Conservation (phyloP, 37 sponge, comb jelly and placozoan species). For the Diacarnus erythraeanus region DNA sequence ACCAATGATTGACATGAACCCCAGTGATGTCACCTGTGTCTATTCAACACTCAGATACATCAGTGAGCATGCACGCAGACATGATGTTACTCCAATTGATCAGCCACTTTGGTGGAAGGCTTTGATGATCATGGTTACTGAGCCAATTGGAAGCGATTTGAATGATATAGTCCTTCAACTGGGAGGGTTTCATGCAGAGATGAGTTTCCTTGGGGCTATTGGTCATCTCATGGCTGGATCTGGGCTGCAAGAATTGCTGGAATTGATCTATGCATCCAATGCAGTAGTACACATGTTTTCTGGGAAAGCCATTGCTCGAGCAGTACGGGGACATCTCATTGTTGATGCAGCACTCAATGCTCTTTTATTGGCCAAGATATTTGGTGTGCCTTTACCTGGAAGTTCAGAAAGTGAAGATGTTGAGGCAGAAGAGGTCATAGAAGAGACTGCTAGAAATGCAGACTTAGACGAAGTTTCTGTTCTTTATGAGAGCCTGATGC, state of each 20-base stretch:
- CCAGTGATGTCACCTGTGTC: slow-evolving; percentile 35
- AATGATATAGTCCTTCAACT: slow-evolving; percentile 5
- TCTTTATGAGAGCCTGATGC: no score
- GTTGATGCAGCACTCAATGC: no score
- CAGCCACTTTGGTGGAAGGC: slow-evolving; percentile 59
- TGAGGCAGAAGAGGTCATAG: no score
- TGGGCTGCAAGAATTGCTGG: slow-evolving; percentile 21
- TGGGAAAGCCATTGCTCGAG: slow-evolving; percentile 39
- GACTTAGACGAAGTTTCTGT: no score
- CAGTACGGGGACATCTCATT: slow-evolving; percentile 25
- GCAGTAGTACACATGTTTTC: slow-evolving; percentile 25
- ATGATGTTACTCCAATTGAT: slow-evolving; percentile 27
- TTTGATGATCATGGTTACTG: slow-evolving; percentile 12
- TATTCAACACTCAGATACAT: slow-evolving; percentile 35
- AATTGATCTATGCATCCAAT: slow-evolving; percentile 31
- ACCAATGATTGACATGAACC: slow-evolving; percentile 47
- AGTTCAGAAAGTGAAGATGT: no score
- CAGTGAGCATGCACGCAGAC: slow-evolving; percentile 33
- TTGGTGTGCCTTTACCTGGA: no score
- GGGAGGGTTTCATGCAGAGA: slow-evolving; percentile 34
- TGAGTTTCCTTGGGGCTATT: slow-evolving; percentile 11
- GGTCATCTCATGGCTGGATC: slow-evolving; percentile 20
- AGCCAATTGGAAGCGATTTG: slow-evolving; percentile 21
- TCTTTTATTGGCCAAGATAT: no score
- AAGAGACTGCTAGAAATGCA: no score